phyloP scores from a whole-genome alignment of 53 echinoderm and acorn worm species.

The Holothuria scabra region DNA sequence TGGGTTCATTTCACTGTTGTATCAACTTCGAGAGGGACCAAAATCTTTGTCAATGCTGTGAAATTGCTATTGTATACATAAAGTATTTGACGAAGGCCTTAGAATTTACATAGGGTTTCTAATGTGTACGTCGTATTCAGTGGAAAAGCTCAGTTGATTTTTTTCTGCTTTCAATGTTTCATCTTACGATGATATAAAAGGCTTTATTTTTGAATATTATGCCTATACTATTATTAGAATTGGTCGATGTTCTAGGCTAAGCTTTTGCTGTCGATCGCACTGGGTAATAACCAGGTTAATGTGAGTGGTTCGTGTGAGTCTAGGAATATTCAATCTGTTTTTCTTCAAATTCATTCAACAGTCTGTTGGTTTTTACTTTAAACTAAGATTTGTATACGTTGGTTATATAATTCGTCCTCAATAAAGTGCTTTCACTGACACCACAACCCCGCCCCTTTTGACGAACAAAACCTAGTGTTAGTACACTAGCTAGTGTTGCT shows the following conservation, averaged over 20 bases:
- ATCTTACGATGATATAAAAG: slow-evolving; percentile 34
- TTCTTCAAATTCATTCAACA: neutral
- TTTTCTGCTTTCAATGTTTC: slow-evolving; percentile 42
- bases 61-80: slow-evolving; percentile 40
- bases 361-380: too few species aligned
- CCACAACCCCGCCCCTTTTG: too few species aligned
- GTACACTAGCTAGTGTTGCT: too few species aligned
- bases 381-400: too few species aligned
- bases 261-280: slow-evolving; percentile 12
- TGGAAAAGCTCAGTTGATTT: slow-evolving; percentile 17
- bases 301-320: neutral
- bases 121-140: slow-evolving; percentile 37
- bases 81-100: slow-evolving; percentile 46
- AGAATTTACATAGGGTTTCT: slow-evolving; percentile 38
- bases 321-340: slow-evolving; percentile 31
- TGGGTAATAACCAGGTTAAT: slow-evolving; percentile 8
- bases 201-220: slow-evolving; percentile 41
- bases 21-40: slow-evolving; percentile 45
- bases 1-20: slow-evolving; percentile 21
- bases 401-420: too few species aligned
- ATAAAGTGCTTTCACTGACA: too few species aligned
- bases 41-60: slow-evolving; percentile 47
- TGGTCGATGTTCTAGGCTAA: slow-evolving; percentile 18
- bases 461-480: too few species aligned
- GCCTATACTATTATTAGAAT: slow-evolving; percentile 29